Conservation (phyloP, 1,140 invertebrate genomes). For the Hormaphis cornu region DNA sequence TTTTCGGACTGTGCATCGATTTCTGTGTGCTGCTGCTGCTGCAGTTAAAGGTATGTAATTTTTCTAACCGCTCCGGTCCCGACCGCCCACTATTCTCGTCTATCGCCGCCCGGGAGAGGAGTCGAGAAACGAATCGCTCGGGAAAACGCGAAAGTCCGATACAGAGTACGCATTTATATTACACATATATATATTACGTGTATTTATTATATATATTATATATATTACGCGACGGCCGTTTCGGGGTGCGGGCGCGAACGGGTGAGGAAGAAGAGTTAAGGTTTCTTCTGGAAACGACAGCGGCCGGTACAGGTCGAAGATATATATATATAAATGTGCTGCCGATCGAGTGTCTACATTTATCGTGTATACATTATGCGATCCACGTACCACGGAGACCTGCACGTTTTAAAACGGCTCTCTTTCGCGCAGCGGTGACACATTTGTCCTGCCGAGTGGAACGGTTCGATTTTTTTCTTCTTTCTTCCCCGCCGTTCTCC, state of each 20-base stretch:
- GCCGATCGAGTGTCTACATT: conserved; percentile 29
- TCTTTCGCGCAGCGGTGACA: conserved; percentile 29
- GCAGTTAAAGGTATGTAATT: conserved; percentile 28
- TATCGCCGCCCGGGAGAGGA: neutral
- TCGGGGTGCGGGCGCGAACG: neutral
- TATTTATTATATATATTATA: neutral
- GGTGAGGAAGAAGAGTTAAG: neutral
- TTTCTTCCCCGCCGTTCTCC: neutral
- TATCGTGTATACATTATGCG: conserved; percentile 31
- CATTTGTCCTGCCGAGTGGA: conserved; percentile 28
- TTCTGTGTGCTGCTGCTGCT: neutral
- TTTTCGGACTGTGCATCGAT: neutral
- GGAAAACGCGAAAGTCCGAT: conserved; percentile 2
- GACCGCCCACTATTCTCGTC: neutral
- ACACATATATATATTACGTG: too few relatives aligned
- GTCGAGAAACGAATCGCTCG: neutral
- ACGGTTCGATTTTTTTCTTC: conserved; percentile 17
- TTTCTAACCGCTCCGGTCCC: conserved; percentile 1
- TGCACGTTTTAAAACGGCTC: conserved; percentile 15
- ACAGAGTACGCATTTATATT: too few relatives aligned
- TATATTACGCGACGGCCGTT: neutral
- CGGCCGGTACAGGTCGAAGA: neutral
- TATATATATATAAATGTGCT: too few relatives aligned
- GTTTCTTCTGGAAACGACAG: conserved; percentile 18
- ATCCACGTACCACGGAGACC: conserved; percentile 23